A percentile compares a stretch with the other conserved stretches of the same genome.
phyloP scores from a whole-genome alignment of 2,888 invertebrate species.

The Allolobophora icterica region DNA sequence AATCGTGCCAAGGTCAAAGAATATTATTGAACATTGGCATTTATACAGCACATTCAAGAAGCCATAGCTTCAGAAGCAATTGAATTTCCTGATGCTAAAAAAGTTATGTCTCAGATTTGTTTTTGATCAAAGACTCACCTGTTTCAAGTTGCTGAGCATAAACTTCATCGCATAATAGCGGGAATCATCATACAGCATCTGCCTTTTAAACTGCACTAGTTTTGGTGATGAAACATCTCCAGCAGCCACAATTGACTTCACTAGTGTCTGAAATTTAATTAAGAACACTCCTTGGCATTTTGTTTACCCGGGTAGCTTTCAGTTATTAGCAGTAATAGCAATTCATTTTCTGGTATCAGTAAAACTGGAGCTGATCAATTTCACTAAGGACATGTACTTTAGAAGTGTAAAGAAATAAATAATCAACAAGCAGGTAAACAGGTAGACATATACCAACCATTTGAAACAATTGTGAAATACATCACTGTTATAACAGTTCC shows the following conservation, averaged over 20 bases:
- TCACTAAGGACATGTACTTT: too few relatives aligned
- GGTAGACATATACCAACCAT: too few relatives aligned
- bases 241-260: not conserved
- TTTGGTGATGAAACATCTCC: not conserved
- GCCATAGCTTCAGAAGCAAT: not conserved
- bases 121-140: constrained; percentile 12
- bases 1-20: too few relatives aligned
- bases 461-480: too few relatives aligned
- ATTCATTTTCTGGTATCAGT: not conserved
- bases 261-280: constrained; percentile 13
- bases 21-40: too few relatives aligned
- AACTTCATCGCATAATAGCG: constrained; percentile 76
- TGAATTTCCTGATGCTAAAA: not conserved
- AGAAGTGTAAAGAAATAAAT: too few relatives aligned
- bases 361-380: not conserved
- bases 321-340: not conserved
- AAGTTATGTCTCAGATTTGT: not conserved
- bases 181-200: constrained; percentile 77
- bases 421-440: too few relatives aligned
- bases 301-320: not conserved
- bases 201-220: constrained; percentile 78
- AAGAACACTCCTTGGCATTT: not conserved
- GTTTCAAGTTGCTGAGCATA: constrained; percentile 67
- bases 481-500: too few relatives aligned
- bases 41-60: too few relatives aligned